phyloP scores from a whole-genome alignment of 2,113 vertebrate species.

The Brienomyrus longianalis region DNA sequence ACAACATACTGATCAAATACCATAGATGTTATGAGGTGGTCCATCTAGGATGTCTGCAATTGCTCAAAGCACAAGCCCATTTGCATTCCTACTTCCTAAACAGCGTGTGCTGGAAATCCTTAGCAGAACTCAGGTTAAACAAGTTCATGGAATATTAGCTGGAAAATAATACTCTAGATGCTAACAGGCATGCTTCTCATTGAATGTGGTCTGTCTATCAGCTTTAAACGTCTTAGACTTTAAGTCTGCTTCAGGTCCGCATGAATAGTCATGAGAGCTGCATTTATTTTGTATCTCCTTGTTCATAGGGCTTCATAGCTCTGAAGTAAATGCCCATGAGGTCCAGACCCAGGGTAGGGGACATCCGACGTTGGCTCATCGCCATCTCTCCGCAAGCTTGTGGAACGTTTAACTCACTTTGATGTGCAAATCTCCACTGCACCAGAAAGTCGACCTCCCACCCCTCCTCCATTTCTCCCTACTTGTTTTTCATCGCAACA shows the following conservation, averaged over 20 bases:
- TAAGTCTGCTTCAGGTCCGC: not conserved
- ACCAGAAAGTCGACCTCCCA: not conserved
- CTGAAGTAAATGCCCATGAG: constrained; percentile 4
- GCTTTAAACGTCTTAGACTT: not conserved
- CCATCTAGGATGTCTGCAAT: not conserved
- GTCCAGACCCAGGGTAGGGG: not conserved
- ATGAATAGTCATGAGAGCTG: not conserved
- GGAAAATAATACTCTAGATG: constrained; percentile 1
- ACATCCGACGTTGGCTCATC: constrained; percentile 1
- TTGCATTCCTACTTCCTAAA: not conserved
- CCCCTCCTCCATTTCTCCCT: constrained; percentile 25
- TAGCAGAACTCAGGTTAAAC: not conserved
- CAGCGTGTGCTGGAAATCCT: not conserved
- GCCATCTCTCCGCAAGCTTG: constrained; percentile 23
- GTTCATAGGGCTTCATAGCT: constrained; percentile 3
- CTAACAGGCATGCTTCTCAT: not conserved
- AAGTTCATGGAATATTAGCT: not conserved
- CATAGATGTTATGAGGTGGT: not conserved
- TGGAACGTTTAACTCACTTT: constrained; percentile 23
- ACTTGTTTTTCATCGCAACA: constrained; percentile 30
- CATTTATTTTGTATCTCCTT: constrained; percentile 5
- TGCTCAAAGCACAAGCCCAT: not conserved
- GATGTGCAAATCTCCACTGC: constrained; percentile 34
- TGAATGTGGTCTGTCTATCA: not conserved
- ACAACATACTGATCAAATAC: not conserved